Conservation (phyloP, 2,113 vertebrate genomes). For the Speoplatyrhinus poulsoni region DNA sequence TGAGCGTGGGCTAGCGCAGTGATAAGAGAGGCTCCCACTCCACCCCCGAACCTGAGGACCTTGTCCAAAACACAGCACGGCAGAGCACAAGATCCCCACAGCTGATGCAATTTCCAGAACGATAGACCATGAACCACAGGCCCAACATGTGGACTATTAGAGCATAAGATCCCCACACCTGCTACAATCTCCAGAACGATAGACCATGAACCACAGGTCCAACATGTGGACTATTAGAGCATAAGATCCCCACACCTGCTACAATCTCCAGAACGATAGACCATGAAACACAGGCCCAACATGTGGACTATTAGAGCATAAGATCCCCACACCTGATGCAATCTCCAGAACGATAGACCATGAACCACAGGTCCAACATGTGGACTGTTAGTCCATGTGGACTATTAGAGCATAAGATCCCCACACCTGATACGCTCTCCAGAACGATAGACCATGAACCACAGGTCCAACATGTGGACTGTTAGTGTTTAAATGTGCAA, state of each 20-base stretch:
- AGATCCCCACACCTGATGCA: background rate
- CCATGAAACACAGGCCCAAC: background rate
- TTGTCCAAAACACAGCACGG: conserved; percentile 14
- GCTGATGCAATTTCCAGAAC: background rate
- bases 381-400: background rate
- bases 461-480: background rate
- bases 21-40: conserved; percentile 51
- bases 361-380: background rate
- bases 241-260: conserved; percentile 5
- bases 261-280: background rate
- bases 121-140: background rate
- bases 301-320: background rate
- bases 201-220: background rate
- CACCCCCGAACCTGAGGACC: conserved; percentile 14
- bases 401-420: background rate
- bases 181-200: background rate
- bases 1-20: conserved; percentile 58
- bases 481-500: background rate
- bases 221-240: background rate
- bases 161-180: conserved; percentile 3
- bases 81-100: conserved; percentile 3
- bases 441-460: background rate
- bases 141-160: background rate
- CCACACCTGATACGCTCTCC: background rate
- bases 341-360: background rate